These are phyloP conservation scores for Labrus mixtus DNA, from an alignment of 2,113 vertebrate genomes.

Conservation along the genomic window DNA sequence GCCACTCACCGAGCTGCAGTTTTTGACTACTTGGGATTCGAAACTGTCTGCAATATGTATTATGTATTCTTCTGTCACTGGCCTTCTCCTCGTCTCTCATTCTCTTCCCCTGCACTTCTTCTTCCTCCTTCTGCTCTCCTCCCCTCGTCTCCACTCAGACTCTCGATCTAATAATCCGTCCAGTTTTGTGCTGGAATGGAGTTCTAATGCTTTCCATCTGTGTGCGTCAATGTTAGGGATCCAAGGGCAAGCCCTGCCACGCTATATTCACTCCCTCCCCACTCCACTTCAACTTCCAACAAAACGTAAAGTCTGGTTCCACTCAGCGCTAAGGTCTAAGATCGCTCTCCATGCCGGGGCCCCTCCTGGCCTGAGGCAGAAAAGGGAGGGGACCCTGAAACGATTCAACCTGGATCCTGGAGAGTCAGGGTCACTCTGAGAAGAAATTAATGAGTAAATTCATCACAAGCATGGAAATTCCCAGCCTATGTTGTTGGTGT, in stretches of 20 bases:
- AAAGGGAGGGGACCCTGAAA: slow-evolving; percentile 53
- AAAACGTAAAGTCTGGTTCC: slow-evolving; percentile 79
- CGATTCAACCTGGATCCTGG: slow-evolving; percentile 30
- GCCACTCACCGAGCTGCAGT: neutral
- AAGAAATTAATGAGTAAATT: slow-evolving; percentile 23
- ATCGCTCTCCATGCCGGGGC: slow-evolving; percentile 66
- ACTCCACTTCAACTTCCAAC: slow-evolving; percentile 69
- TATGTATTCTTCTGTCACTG: neutral
- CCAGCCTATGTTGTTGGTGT: too few species aligned
- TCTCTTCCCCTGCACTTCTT: slow-evolving; percentile 2
- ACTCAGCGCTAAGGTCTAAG: slow-evolving; percentile 76
- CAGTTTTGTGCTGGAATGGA: slow-evolving; percentile 69
- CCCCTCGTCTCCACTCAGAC: slow-evolving; percentile 37
- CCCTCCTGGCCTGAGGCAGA: slow-evolving; percentile 67
- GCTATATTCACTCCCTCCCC: slow-evolving; percentile 63
- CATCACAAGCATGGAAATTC: slow-evolving; percentile 13
- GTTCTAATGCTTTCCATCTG: slow-evolving; percentile 81
- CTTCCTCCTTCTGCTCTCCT: slow-evolving; percentile 2
- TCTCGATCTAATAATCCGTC: slow-evolving; percentile 75
- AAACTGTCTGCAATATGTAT: neutral
- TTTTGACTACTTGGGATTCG: neutral
- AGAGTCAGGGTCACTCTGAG: slow-evolving; percentile 36
- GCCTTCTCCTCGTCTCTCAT: neutral
- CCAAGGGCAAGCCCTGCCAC: slow-evolving; percentile 64
- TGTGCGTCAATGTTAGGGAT: slow-evolving; percentile 63